Evolutionary conservation across 2,113 vertebrate genomes (phyloP).

Genomic region (Struthio camelus): DNA sequence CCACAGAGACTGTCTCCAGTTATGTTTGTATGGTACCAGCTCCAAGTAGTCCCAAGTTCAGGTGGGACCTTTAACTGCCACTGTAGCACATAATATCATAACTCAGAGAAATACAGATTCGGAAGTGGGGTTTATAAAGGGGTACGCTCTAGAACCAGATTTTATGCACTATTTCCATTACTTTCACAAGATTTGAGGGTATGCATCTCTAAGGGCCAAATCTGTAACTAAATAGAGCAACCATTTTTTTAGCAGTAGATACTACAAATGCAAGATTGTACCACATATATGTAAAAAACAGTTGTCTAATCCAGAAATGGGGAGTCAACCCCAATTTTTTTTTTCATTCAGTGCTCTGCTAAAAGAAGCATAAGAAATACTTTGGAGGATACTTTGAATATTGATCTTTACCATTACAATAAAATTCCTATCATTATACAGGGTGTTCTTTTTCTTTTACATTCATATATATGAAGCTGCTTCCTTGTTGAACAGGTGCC

Average conservation of each 20-base stretch:
- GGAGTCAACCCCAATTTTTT: not conserved
- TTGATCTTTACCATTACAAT: not conserved
- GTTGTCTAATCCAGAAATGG: not conserved
- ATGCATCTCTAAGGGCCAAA: not conserved
- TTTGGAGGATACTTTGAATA: not conserved
- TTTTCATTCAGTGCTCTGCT: not conserved
- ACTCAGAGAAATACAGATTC: not conserved
- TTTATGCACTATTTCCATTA: not conserved
- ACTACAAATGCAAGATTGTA: not conserved
- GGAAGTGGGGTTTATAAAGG: not conserved
- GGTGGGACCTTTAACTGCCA: not conserved
- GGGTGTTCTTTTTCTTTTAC: not conserved
- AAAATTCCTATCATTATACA: not conserved
- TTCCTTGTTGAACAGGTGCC: not conserved
- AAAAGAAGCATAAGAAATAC: not conserved
- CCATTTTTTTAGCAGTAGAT: not conserved
- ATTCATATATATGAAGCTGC: not conserved
- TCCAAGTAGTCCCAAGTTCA: not conserved
- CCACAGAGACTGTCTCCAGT: not conserved
- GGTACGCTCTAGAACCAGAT: not conserved
- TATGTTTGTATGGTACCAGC: not conserved
- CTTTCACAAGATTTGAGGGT: not conserved
- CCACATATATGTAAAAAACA: fast-evolving
- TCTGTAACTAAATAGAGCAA: not conserved
- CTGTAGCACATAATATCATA: not conserved